Conservation (phyloP, 2,888 invertebrate genomes). For the Bugula neritina region DNA sequence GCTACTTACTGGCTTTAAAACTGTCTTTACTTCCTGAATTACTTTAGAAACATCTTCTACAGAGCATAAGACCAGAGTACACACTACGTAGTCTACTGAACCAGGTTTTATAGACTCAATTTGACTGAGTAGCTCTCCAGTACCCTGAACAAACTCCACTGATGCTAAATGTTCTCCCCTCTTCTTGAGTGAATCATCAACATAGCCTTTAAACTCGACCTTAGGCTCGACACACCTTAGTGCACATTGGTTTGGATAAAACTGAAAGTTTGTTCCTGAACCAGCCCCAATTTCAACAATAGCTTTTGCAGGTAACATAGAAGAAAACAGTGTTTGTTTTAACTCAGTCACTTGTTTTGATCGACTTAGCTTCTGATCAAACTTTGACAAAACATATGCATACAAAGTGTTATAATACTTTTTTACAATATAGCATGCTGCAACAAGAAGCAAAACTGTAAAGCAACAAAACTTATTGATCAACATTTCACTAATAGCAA, state of each 20-base stretch:
- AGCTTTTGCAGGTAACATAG: neutral
- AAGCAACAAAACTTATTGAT: neutral
- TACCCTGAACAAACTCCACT: neutral
- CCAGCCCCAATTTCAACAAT: slow-evolving; percentile 4
- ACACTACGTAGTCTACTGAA: neutral
- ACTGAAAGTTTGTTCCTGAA: neutral
- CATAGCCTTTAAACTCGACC: neutral
- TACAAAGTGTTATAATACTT: neutral
- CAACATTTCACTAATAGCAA: neutral
- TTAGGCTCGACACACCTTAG: neutral
- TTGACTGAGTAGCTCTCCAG: neutral
- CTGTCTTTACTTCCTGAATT: neutral
- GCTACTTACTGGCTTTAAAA: neutral
- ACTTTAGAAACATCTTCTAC: neutral
- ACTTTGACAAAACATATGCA: neutral
- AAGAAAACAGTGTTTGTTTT: neutral
- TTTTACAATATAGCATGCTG: neutral
- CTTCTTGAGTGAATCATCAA: neutral
- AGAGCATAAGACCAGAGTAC: neutral
- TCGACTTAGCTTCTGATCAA: neutral
- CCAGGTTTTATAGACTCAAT: neutral
- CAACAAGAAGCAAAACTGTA: neutral
- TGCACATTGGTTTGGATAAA: neutral
- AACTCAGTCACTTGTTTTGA: neutral
- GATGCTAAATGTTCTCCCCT: neutral